Evolutionary conservation across 2,888 invertebrate species (phyloP), one percentile per base, ranked within the genome.

Genomic region (Sicus ferrugineus): DNA sequence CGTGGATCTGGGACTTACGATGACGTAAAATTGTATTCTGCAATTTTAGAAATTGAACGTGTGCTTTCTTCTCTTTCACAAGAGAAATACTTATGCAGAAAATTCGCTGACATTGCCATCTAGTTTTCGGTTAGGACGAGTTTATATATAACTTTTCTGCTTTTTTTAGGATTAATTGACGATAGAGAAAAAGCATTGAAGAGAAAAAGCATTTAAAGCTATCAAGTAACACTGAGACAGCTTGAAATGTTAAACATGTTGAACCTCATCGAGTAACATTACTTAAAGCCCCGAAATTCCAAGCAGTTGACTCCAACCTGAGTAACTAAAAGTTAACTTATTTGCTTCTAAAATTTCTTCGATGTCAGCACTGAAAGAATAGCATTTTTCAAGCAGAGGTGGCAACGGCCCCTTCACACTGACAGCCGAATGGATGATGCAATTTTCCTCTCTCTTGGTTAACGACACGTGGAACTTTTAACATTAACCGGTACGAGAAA

Each of bases 11-110:
- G 31, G 59, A 21, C n/a, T n/a, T 34, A 59, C 31, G 31, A 56
- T 56, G 56, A 56, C 59, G 59, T 59, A 21, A 21, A 56, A 59
- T 34, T 59, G 11, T 21, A 21, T 31, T n/a, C 4, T 59, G 34
- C 59, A 59, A 9, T 59, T 59, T 59, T 23, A n/a, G 31, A 59
- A 34, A 59, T 59, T 59, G 59, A 59, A 59, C 59, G 59, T 59
- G 59, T 59, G 59, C 63, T 28, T 63, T 63, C 14, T 30, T 63
- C 26, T 28, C n/a, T 42, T 48, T 50, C 21, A 23, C 21, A 23
- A 50, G 21, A 21, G 42, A 4, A n/a, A 42, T 9, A 9, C 42
- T n/a, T 42, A 42, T 42, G 42, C 42, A 42, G n/a, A n/a, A n/a
- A n/a, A n/a, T 42, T 42, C n/a, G 9, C 1, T 4, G 14, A 42